Evolutionary conservation across 2,888 invertebrate species (phyloP), one percentile per base, ranked within the genome.

Genomic region (Alviniconcha strummeri): DNA sequence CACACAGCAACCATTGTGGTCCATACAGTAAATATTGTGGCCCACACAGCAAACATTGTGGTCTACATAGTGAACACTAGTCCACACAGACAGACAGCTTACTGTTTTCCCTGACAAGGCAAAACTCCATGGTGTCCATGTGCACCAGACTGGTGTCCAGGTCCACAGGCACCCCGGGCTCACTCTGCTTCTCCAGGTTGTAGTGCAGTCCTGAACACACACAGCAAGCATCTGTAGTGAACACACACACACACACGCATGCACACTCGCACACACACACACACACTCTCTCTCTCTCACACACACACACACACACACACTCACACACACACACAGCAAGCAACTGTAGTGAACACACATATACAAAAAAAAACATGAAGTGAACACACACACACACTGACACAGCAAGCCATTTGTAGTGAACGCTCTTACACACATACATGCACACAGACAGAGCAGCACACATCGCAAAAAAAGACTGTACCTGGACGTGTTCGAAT

Each of bases 91-190:
- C 55, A 75, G 55, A 8, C 55, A 75, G 55, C 36, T 88, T 86
- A 93, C 93, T 93, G 88, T 93, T 90, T 88, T 92, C 92, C 85
- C 93, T 89, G 81, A 94, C 90, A 4, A 94, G 90, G 86, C 91
- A 91, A 84, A 94, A 94, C 76, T 94, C 94, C 64, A 91, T 81
- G n/a, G 92, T 92, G 85, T 92, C 91, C 86, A 93, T 89, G 80
- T 91, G 89, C 15, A 89, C 88, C n/a, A 94, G 84, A 4, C 90
- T 91, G 1, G 87, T 84, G 69, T 94, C 93, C 11, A 93, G 88
- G 82, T 94, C 93, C 11, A 94, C 86, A 0, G 92, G 83, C 11
- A 92, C 87, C 0, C 93, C 94, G 0, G 93, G 92, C 72, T 93
- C 93, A 69, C 89, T 88, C 81, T 91, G 89, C 84, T 93, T 93